Evolutionary conservation across 2,797 vertebrate genomes (phyloP), one percentile per base, ranked within the genome.

Genomic region (Crenuchus spilurus): DNA sequence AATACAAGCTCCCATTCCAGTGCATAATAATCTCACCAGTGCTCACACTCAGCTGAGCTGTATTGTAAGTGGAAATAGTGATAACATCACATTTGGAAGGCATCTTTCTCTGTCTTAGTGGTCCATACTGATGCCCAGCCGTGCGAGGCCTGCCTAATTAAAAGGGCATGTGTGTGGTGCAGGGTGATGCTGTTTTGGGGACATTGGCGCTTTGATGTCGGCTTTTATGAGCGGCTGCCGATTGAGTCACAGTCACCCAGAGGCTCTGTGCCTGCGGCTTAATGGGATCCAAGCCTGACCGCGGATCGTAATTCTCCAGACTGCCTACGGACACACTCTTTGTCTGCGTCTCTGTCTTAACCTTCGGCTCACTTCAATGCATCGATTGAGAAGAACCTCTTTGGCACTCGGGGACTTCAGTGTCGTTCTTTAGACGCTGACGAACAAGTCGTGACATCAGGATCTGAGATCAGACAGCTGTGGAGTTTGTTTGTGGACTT

Each of bases 141-240:
- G 69, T 65, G 7, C 20, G 61, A n/a, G 49, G 55, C 78, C 62
- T 26, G 37, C 39, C 64, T 70, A 46, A 79, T 80, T 83, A 80
- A 73, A 78, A 70, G 48, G 41, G 58, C 72, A 52, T 41, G 37
- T 62, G 31, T 71, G 42, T 49, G 37, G 11, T 39, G 16, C 22
- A 14, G 41, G 8, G 26, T 37, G 54, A 54, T 54, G 51, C 51
- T 54, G 24, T 9, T 54, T 33, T 70, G 48, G 26, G 51, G 66
- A 49, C 60, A 31, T 63, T 24, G 41, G n/a, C 0, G 16, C 75
- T 80, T 77, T 77, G 65, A 76, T 77, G 79, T 67, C 24, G 24
- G 46, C 60, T 42, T 68, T 57, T 64, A 61, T 63, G 39, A 70
- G 61, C n/a, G 4, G 20, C n/a, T 39, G 69, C 69, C 24, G 62